These are phyloP conservation scores for Solen grandis DNA, from an alignment of 1,140 invertebrate species.

Conservation along the genomic window DNA sequence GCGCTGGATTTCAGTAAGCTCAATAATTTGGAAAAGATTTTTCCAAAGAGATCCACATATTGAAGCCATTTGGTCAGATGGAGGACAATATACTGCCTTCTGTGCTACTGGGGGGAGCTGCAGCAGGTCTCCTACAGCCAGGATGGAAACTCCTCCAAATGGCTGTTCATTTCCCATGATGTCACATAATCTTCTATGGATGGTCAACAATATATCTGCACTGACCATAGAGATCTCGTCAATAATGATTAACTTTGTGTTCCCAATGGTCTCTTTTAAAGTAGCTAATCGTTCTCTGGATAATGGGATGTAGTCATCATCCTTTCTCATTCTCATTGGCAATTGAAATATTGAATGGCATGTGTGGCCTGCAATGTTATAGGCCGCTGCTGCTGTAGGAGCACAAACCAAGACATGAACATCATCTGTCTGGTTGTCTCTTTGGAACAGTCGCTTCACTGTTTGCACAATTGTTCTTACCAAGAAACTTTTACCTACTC, in stretches of 20 bases:
- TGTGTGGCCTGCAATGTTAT: too few species aligned
- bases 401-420: conserved; percentile 32
- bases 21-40: conserved; percentile 22
- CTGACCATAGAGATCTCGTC: conserved; percentile 23
- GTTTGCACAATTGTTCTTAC: too few species aligned
- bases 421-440: conserved; percentile 24
- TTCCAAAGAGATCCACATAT: too few species aligned
- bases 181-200: conserved; percentile 18
- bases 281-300: conserved; percentile 22
- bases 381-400: conserved; percentile 23
- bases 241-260: conserved; percentile 14
- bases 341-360: conserved; percentile 16
- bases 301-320: too few species aligned
- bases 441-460: conserved; percentile 29
- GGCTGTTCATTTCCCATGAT: conserved; percentile 28
- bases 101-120: conserved; percentile 16
- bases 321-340: conserved; percentile 1
- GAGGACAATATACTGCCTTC: conserved; percentile 20
- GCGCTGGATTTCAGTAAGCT: conserved; percentile 34
- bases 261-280: conserved; percentile 8
- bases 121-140: conserved; percentile 21
- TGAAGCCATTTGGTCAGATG: conserved; percentile 24
- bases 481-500: too few species aligned
- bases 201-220: conserved; percentile 22
- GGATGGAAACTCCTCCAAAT: conserved; percentile 27